These are phyloP conservation scores for Emydura subglobosa DNA, from an alignment of 2,113 vertebrate species.

Conservation along the genomic window DNA sequence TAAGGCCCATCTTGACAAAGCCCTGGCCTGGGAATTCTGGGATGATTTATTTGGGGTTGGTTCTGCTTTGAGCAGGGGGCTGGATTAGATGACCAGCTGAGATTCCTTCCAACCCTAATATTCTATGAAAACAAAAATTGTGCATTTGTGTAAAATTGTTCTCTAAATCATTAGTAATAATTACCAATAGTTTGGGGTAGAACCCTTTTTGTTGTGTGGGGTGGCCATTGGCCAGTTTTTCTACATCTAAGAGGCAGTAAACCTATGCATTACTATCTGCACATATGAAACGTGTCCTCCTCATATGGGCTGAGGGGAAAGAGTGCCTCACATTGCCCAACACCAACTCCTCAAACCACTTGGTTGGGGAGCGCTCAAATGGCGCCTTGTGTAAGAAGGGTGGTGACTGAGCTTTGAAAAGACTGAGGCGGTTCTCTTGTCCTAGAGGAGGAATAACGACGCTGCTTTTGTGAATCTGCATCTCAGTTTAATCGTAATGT, in stretches of 20 bases:
- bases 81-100: no score
- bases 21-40: no score
- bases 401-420: not conserved
- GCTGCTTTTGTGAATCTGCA: not conserved
- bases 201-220: not conserved
- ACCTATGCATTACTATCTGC: not conserved
- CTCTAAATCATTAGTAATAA: not conserved
- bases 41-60: no score
- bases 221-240: not conserved
- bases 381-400: not conserved
- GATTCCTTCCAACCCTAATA: no score
- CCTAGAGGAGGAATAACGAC: not conserved
- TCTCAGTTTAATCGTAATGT: not conserved
- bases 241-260: not conserved
- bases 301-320: not conserved
- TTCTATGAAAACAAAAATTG: no score
- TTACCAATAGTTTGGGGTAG: not conserved
- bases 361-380: not conserved
- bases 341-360: not conserved
- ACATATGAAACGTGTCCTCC: not conserved
- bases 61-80: no score
- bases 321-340: not conserved
- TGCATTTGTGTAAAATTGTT: not conserved
- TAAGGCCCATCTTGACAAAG: no score
- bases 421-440: not conserved